phyloP scores from a whole-genome alignment of 1,140 invertebrate genomes.

The Drosophila mauritiana region DNA sequence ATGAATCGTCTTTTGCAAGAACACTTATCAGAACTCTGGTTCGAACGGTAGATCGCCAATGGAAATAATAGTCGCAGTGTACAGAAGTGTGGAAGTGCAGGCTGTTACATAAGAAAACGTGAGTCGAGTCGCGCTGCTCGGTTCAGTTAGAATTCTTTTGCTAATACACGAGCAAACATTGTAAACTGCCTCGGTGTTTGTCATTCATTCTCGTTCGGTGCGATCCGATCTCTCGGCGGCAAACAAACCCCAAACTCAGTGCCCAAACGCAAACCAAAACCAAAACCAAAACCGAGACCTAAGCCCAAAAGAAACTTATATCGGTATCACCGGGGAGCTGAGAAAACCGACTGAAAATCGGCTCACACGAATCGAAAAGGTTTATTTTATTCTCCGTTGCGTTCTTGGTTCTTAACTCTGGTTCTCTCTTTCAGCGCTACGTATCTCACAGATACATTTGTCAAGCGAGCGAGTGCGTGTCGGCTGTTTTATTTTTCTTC shows the following conservation, averaged over 20 bases:
- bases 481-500: background rate
- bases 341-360: conserved; percentile 29
- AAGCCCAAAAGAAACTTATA: conserved; percentile 5
- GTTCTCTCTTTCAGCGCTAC: conserved; percentile 22
- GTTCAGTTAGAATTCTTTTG: conserved; percentile 52
- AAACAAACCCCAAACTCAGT: conserved; percentile 36
- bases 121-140: conserved; percentile 24
- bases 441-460: conserved; percentile 56
- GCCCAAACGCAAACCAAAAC: conserved; percentile 1
- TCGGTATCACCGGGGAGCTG: conserved; percentile 12
- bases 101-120: conserved; percentile 53
- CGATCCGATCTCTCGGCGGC: conserved; percentile 32
- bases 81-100: conserved; percentile 17
- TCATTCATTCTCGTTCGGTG: conserved; percentile 11
- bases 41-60: background rate
- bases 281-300: background rate
- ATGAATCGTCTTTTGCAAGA: conserved; percentile 14
- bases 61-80: conserved; percentile 9
- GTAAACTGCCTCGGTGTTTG: conserved; percentile 48
- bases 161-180: conserved; percentile 58
- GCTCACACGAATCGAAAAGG: conserved; percentile 25
- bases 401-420: conserved; percentile 12
- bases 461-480: background rate
- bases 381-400: conserved; percentile 10
- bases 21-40: conserved; percentile 27